Evolutionary conservation across 2,797 vertebrate species (phyloP).

Genomic region (Phrynocephalus guinanensis): DNA sequence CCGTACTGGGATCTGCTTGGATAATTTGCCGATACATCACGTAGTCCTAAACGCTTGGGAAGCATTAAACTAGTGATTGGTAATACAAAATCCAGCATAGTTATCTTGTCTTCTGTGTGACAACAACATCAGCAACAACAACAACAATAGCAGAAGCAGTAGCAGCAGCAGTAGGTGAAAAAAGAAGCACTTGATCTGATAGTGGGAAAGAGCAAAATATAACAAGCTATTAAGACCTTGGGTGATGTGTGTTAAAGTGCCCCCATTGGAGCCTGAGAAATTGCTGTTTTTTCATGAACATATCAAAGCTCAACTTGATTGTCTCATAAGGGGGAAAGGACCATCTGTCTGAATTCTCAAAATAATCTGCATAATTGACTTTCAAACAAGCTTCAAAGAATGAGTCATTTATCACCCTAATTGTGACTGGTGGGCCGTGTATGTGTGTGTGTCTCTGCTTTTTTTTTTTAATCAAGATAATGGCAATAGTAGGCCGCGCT

Average conservation of each 20-base stretch:
- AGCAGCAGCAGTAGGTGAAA: neutral
- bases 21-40: too few relatives aligned
- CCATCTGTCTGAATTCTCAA: constrained; percentile 83
- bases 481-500: constrained; percentile 59
- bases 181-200: constrained; percentile 61
- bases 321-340: constrained; percentile 76
- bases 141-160: neutral
- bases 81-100: too few relatives aligned
- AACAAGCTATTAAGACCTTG: constrained; percentile 74
- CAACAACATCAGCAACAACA: too few relatives aligned
- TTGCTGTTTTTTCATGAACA: constrained; percentile 75
- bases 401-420: constrained; percentile 80
- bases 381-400: constrained; percentile 80
- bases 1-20: too few relatives aligned
- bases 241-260: constrained; percentile 71
- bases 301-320: constrained; percentile 81
- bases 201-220: constrained; percentile 74
- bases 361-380: constrained; percentile 86
- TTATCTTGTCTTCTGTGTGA: too few relatives aligned
- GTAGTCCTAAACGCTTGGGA: too few relatives aligned
- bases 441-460: constrained; percentile 55
- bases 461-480: constrained; percentile 79
- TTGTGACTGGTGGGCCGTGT: constrained; percentile 76
- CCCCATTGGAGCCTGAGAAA: constrained; percentile 75
- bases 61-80: too few relatives aligned